phyloP scores from a whole-genome alignment of 2,888 invertebrate species.

The Hymenopus coronatus region DNA sequence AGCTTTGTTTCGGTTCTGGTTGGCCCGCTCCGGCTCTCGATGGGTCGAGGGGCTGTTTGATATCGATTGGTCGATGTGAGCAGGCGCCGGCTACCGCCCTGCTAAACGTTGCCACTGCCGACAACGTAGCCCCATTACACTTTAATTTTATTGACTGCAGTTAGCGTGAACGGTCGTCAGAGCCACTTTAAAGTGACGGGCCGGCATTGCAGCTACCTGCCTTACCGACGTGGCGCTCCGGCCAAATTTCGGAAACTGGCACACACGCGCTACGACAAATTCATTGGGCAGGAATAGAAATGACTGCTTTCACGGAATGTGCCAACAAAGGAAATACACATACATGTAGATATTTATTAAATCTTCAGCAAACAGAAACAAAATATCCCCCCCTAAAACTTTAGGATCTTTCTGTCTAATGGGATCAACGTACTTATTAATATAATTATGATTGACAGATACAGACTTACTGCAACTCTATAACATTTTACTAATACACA shows the following conservation, averaged over 20 bases:
- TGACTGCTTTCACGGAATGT: too few relatives aligned
- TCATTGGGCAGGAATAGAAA: too few relatives aligned
- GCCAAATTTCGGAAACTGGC: not conserved
- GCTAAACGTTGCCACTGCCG: not conserved
- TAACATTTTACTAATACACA: too few relatives aligned
- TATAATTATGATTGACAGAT: too few relatives aligned
- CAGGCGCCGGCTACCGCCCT: constrained; percentile 2
- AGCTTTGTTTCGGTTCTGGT: not conserved
- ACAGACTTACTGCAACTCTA: too few relatives aligned
- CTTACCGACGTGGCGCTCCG: not conserved
- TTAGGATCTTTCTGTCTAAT: too few relatives aligned
- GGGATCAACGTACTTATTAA: too few relatives aligned
- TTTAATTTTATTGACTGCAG: constrained; percentile 21
- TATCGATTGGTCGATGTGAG: constrained; percentile 12
- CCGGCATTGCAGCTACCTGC: constrained; percentile 3
- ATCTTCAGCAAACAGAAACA: too few relatives aligned
- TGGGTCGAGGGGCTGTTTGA: not conserved
- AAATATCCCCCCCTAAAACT: too few relatives aligned
- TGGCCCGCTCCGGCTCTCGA: not conserved
- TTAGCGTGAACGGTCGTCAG: constrained; percentile 9
- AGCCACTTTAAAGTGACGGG: constrained; percentile 8
- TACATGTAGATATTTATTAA: too few relatives aligned
- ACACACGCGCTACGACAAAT: too few relatives aligned
- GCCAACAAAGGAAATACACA: too few relatives aligned
- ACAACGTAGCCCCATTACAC: not conserved